A percentile compares a stretch with the other conserved stretches of the same genome.
These are phyloP conservation scores for Cichlasoma orientale DNA, from an alignment of 2,797 vertebrate species.

Conservation along the genomic window DNA sequence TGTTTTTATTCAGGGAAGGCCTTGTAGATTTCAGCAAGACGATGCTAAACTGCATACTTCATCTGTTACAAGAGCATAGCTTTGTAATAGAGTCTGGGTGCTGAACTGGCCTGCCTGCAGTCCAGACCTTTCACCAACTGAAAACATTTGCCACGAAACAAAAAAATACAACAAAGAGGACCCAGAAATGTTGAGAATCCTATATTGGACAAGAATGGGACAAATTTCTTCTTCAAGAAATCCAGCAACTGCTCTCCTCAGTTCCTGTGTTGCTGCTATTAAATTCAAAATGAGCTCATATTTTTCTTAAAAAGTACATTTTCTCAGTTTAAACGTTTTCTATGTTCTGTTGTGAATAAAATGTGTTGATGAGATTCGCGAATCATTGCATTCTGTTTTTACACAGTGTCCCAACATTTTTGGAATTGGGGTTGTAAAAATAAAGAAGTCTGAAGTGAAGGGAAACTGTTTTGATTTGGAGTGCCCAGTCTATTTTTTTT, in stretches of 20 bases:
- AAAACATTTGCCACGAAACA: not conserved
- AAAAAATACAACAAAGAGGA: not conserved
- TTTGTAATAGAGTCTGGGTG: not conserved
- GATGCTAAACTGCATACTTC: not conserved
- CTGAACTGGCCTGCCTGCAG: not conserved
- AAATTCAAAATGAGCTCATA: not conserved
- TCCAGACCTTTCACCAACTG: not conserved
- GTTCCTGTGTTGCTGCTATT: not conserved
- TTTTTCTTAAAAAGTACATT: not conserved
- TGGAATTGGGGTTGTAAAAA: not conserved
- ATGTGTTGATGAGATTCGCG: not conserved
- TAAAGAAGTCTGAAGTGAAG: not conserved
- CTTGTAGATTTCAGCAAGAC: not conserved
- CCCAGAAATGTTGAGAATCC: not conserved
- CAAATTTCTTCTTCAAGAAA: too few species aligned
- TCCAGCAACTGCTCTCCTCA: too few species aligned
- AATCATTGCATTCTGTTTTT: too few species aligned
- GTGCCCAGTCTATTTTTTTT: not conserved
- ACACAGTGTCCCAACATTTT: not conserved
- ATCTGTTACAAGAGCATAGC: not conserved
- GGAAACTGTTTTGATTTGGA: not conserved
- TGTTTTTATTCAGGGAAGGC: not conserved
- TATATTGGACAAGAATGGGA: not conserved
- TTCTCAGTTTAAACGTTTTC: not conserved
- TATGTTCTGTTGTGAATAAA: not conserved